These are phyloP conservation scores for Gymnoscopelus braueri DNA, from an alignment of 2,797 vertebrate genomes.

Conservation along the genomic window DNA sequence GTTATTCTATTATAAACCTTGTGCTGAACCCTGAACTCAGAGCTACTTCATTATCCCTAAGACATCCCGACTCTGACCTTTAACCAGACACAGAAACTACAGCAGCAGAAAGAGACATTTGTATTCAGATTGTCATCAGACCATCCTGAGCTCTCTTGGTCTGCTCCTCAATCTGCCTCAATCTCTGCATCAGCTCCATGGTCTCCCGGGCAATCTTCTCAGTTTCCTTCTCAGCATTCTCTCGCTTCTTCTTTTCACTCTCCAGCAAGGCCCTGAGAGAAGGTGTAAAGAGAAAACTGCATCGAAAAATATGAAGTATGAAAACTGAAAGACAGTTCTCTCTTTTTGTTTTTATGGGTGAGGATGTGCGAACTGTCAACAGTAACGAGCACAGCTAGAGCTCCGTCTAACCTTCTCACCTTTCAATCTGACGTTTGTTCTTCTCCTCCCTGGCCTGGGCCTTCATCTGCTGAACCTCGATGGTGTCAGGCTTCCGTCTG, in stretches of 20 bases:
- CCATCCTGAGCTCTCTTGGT: constrained; percentile 97
- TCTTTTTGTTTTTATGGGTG: constrained; percentile 27
- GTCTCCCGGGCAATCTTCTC: constrained; percentile 98
- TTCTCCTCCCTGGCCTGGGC: constrained; percentile 96
- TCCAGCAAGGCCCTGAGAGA: constrained; percentile 91
- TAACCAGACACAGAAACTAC: constrained; percentile 29
- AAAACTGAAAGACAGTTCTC: constrained; percentile 50
- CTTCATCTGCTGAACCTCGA: constrained; percentile 99
- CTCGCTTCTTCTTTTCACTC: constrained; percentile 97
- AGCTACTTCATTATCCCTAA: constrained; percentile 16
- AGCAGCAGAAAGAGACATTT: constrained; percentile 47
- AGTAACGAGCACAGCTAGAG: constrained; percentile 30
- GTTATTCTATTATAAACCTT: constrained; percentile 4
- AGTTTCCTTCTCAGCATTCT: constrained; percentile 95
- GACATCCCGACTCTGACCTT: constrained; percentile 31
- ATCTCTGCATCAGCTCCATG: constrained; percentile 93
- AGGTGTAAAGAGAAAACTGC: constrained; percentile 67
- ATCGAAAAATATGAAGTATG: constrained; percentile 16
- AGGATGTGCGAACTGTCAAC: constrained; percentile 52
- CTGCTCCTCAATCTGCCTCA: constrained; percentile 95
- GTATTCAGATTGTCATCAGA: constrained; percentile 74
- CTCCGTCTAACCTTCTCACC: constrained; percentile 72
- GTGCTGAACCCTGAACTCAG: constrained; percentile 12
- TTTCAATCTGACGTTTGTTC: constrained; percentile 96
- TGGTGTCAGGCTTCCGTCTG: constrained; percentile 94